Evolutionary conservation across 2,888 invertebrate genomes (phyloP).

Genomic region (Apodemia hepburni): DNA sequence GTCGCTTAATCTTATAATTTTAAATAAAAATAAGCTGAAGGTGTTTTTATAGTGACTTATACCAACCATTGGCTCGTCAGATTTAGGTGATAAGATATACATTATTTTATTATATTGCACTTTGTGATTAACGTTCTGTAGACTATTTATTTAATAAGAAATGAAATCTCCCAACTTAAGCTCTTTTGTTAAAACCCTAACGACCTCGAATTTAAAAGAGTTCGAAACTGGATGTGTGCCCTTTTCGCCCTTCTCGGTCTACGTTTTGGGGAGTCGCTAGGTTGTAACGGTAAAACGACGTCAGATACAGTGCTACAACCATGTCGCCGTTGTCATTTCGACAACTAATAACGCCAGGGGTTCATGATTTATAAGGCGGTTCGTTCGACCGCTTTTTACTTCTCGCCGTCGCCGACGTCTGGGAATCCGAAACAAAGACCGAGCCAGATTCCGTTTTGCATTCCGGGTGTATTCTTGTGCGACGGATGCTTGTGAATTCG

Average conservation of each 20-base stretch:
- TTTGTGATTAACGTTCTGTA: neutral
- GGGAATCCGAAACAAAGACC: constrained; percentile 76
- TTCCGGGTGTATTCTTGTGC: constrained; percentile 62
- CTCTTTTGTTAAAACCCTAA: constrained; percentile 34
- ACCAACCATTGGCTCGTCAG: too few species aligned
- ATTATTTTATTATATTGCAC: neutral
- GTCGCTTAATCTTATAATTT: too few species aligned
- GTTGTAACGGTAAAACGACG: constrained; percentile 60
- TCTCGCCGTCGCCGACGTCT: constrained; percentile 62
- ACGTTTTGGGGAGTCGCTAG: constrained; percentile 41
- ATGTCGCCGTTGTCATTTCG: constrained; percentile 54
- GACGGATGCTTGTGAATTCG: constrained; percentile 52
- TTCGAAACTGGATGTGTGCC: constrained; percentile 52
- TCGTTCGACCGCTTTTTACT: constrained; percentile 72
- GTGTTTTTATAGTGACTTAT: too few species aligned
- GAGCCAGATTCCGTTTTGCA: constrained; percentile 72
- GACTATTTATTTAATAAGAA: neutral
- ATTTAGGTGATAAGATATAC: too few species aligned
- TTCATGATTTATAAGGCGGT: constrained; percentile 69
- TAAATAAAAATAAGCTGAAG: too few species aligned
- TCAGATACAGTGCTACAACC: constrained; percentile 44
- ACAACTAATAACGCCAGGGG: constrained; percentile 63
- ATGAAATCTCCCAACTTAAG: neutral
- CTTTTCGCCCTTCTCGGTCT: constrained; percentile 62
- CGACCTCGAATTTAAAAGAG: constrained; percentile 53